Evolutionary conservation across 2,113 vertebrate species (phyloP), one percentile per base, ranked within the genome.

Genomic region (Petromus typicus): DNA sequence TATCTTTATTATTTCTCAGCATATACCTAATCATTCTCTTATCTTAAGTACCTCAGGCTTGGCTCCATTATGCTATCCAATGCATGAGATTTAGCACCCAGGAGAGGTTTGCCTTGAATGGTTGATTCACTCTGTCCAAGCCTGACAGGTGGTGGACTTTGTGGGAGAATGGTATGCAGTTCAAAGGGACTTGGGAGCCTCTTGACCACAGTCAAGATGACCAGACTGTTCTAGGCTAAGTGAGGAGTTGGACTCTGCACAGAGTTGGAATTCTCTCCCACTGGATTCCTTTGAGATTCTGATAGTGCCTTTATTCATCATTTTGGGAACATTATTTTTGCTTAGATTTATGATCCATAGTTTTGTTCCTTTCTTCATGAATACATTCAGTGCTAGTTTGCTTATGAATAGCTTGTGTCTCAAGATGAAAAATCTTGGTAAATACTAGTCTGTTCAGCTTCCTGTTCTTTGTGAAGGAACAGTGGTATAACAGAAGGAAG

Each of bases 1-100:
- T 98, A 97, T 97, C 97, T 98, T 97, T 97, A 97, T 93, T 97
- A 80, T 92, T 95, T 97, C 96, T 98, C 66, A 92, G 89, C 75
- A 54, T 25, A 64, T 48, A 71, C 82, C 89, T 73, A 95, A 3
- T 96, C 95, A 93, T 97, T 95, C 64, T 86, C 95, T 98, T 98
- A 95, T 90, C 94, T 98, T 89, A 94, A 95, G 89, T 86, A 95
- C 75, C 51, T 90, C 92, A 96, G 92, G 69, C 86, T 95, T 94
- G 92, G n/a, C 89, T 98, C 87, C 91, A 59, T 98, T 97, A 88
- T 66, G 57, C 25, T 88, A 18, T 27, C 32, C 0, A 86, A 48
- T 93, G 69, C 85, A 69, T 63, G 18, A 97, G 95, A 95, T 97
- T 96, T 97, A 94, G 93, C 5, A 89, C 51, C 51, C 63, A 54